Evolutionary conservation across 2,113 vertebrate genomes (phyloP).

Genomic region (Struthidea cinerea): DNA sequence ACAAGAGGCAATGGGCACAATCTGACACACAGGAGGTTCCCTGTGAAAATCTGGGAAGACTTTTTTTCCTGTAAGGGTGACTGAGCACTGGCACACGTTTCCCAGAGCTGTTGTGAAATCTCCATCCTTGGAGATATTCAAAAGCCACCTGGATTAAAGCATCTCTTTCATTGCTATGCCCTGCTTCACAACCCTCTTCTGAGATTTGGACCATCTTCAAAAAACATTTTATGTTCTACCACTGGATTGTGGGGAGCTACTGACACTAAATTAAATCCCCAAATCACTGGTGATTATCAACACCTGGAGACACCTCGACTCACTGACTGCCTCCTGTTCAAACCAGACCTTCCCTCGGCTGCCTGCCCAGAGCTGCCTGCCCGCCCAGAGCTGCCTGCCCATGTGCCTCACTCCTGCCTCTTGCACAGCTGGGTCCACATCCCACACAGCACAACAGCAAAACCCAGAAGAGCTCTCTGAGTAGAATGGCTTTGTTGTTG

Average conservation of each 20-base stretch:
- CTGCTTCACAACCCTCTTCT: not conserved
- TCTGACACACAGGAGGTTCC: not conserved
- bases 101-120: not conserved
- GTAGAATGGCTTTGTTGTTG: not conserved
- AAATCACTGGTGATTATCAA: not conserved
- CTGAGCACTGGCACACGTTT: not conserved
- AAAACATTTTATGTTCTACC: not conserved
- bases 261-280: not conserved
- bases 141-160: not conserved
- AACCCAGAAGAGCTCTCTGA: not conserved
- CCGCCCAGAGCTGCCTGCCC: too few relatives aligned
- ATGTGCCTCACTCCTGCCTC: not conserved
- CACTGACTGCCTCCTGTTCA: not conserved
- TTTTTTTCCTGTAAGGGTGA: not conserved
- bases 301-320: not conserved
- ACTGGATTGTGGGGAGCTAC: not conserved
- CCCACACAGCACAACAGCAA: not conserved
- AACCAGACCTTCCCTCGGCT: not conserved
- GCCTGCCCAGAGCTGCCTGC: not conserved
- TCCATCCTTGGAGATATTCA: not conserved
- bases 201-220: not conserved
- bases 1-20: not conserved
- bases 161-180: not conserved
- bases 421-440: not conserved
- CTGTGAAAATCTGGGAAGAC: not conserved